These are phyloP conservation scores for Chironomus striatipennis DNA, from an alignment of 1,140 invertebrate species.

Conservation along the genomic window DNA sequence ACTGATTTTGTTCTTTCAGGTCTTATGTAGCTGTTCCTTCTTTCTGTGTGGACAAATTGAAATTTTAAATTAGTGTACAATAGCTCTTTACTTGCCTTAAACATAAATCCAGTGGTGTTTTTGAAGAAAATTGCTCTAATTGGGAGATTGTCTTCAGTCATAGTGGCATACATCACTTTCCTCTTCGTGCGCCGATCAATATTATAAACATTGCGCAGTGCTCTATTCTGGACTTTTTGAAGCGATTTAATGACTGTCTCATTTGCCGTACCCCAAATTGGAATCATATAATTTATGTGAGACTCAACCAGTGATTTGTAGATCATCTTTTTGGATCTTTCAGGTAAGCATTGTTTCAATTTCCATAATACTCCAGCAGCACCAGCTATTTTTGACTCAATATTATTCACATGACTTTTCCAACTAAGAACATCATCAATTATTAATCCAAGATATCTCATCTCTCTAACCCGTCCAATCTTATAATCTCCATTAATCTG, in stretches of 20 bases:
- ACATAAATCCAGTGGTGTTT: not conserved
- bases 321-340: slow-evolving; percentile 21
- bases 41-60: too few species aligned
- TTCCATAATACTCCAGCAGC: slow-evolving; percentile 26
- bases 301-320: slow-evolving; percentile 28
- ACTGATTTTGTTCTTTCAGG: too few species aligned
- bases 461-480: slow-evolving; percentile 25
- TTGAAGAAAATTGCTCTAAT: not conserved
- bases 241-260: not conserved
- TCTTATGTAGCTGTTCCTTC: too few species aligned
- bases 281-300: slow-evolving; percentile 28
- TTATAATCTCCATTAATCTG: slow-evolving; percentile 6
- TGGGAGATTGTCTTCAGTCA: not conserved
- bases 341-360: slow-evolving; percentile 24
- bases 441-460: slow-evolving; percentile 28
- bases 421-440: slow-evolving; percentile 26
- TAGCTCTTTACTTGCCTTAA: too few species aligned
- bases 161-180: not conserved
- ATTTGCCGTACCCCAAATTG: slow-evolving; percentile 12
- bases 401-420: slow-evolving; percentile 26
- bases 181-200: not conserved
- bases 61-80: too few species aligned
- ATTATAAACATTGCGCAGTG: not conserved
- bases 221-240: not conserved
- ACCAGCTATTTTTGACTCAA: slow-evolving; percentile 1